A percentile compares a stretch with the other conserved stretches of the same genome.
Evolutionary conservation across 2,888 invertebrate genomes (phyloP).

Genomic region (Ophioninae sp.): DNA sequence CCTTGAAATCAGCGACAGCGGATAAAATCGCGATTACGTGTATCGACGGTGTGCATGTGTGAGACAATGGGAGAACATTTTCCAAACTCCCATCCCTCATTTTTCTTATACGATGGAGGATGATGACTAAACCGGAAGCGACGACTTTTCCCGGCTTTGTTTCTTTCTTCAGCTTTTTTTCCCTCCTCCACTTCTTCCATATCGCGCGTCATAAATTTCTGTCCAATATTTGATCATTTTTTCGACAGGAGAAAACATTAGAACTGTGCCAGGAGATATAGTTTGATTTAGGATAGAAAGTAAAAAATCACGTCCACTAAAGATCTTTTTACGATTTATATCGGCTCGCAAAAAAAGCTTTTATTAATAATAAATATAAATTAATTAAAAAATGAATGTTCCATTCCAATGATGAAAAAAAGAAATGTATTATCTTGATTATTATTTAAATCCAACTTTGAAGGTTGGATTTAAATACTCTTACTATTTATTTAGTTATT

Average conservation of each 20-base stretch:
- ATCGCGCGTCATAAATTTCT: not conserved
- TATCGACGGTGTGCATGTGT: conserved; percentile 41
- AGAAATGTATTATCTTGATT: too few species aligned
- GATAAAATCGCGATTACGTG: conserved; percentile 66
- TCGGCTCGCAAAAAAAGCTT: too few species aligned
- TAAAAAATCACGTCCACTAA: too few species aligned
- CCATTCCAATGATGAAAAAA: too few species aligned
- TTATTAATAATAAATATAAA: too few species aligned
- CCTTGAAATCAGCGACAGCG: conserved; percentile 65
- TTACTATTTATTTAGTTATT: too few species aligned
- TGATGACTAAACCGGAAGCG: conserved; percentile 65
- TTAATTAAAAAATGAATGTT: too few species aligned
- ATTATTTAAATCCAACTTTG: too few species aligned
- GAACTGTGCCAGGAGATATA: too few species aligned
- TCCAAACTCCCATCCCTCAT: conserved; percentile 32
- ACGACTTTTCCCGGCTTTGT: conserved; percentile 60
- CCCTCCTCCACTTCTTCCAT: conserved; percentile 23
- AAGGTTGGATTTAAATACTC: too few species aligned
- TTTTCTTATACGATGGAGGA: conserved; percentile 3
- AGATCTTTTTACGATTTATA: too few species aligned
- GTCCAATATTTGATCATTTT: not conserved
- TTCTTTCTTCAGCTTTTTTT: conserved; percentile 34
- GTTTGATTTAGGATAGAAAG: too few species aligned
- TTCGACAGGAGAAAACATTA: not conserved
- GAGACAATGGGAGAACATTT: conserved; percentile 64